A percentile compares a stretch with the other conserved stretches of the same genome.
phyloP scores from a whole-genome alignment of 2,113 vertebrate species.

The Notarius lentiginosus region DNA sequence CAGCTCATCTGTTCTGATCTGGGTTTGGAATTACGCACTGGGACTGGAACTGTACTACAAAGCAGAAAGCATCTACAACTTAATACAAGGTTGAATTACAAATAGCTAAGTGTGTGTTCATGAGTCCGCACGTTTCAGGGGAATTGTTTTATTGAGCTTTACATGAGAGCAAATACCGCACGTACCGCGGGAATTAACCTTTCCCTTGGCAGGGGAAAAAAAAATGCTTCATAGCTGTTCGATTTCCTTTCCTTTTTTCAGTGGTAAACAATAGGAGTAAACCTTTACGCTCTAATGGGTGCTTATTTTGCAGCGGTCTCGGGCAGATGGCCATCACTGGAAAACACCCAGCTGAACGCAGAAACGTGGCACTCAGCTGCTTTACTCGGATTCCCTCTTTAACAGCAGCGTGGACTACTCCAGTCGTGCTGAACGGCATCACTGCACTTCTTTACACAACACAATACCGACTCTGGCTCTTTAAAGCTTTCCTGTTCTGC shows the following conservation, averaged over 20 bases:
- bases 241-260: neutral
- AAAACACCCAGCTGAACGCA: slow-evolving; percentile 31
- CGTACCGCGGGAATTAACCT: neutral
- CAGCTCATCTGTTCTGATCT: too few relatives aligned
- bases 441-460: neutral
- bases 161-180: neutral
- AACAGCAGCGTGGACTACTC: neutral
- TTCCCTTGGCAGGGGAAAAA: neutral
- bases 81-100: neutral
- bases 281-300: slow-evolving; percentile 11
- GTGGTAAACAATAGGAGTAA: neutral
- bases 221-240: neutral
- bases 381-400: slow-evolving; percentile 22
- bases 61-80: neutral
- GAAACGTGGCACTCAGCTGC: slow-evolving; percentile 40
- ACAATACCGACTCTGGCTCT: neutral
- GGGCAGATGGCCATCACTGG: slow-evolving; percentile 26
- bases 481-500: neutral
- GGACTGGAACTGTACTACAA: neutral
- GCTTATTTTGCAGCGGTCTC: slow-evolving; percentile 33
- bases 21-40: neutral
- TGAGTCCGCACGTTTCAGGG: neutral
- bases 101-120: neutral
- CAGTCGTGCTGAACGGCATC: neutral
- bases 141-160: neutral